phyloP scores from a whole-genome alignment of 2,113 vertebrate species.

The Colossoma macropomum region DNA sequence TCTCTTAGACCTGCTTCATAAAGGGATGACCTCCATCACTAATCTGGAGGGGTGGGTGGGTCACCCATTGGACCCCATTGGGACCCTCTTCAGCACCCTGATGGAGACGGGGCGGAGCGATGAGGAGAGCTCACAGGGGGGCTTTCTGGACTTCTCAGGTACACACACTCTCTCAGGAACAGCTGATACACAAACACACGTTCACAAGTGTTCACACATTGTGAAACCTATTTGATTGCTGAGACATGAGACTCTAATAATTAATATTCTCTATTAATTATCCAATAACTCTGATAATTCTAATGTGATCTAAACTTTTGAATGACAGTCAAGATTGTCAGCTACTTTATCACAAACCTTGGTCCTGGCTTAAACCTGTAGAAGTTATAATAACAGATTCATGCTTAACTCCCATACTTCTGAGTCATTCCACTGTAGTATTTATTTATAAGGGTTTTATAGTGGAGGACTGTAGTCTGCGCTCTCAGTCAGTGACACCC shows the following conservation, averaged over 20 bases:
- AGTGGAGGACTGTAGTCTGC: background rate
- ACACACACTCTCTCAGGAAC: background rate
- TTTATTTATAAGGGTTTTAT: background rate
- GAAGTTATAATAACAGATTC: background rate
- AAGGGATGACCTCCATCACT: slow-evolving; percentile 88
- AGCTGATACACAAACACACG: background rate
- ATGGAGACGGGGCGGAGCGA: slow-evolving; percentile 86
- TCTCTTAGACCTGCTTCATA: slow-evolving; percentile 86
- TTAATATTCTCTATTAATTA: too few relatives aligned
- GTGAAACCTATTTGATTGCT: too few relatives aligned
- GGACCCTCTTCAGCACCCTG: slow-evolving; percentile 92
- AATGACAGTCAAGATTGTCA: too few relatives aligned
- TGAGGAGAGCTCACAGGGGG: slow-evolving; percentile 81
- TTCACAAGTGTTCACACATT: too few relatives aligned
- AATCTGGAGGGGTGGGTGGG: slow-evolving; percentile 98
- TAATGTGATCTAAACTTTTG: too few relatives aligned
- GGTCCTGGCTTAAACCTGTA: too few relatives aligned
- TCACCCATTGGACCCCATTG: slow-evolving; percentile 93
- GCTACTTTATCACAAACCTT: too few relatives aligned
- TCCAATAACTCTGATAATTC: too few relatives aligned
- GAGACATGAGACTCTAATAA: too few relatives aligned
- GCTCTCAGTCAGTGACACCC: background rate
- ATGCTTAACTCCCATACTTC: too few relatives aligned
- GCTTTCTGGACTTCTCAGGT: slow-evolving; percentile 84
- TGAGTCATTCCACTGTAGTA: background rate